Evolutionary conservation across 2,797 vertebrate species (phyloP), one percentile per base, ranked within the genome.

Genomic region (Hypotaenidia okinawae): DNA sequence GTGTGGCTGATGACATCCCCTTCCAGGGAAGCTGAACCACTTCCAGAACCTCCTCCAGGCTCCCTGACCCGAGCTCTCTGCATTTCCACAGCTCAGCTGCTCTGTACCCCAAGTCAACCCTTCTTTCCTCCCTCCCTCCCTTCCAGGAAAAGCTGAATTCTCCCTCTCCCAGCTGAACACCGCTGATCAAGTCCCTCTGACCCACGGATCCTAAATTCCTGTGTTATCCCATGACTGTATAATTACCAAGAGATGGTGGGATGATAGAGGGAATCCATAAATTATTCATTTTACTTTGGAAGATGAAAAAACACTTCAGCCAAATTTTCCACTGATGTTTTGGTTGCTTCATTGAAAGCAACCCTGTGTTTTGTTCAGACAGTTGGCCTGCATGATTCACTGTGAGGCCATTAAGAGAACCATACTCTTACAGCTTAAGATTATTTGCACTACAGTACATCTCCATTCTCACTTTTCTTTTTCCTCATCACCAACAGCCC

Each of bases 381-480:
- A 72, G 74, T 70, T 76, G 79, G 76, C 89, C 73, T 84, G 77
- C 77, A 94, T 68, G 93, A 96, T 93, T 91, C 94, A 94, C 79
- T 87, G 59, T 2, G 5, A 94, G 79, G 63, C 85, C 82, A 84
- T 81, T 91, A 91, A 62, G 88, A 86, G 49, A 83, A 57, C 83
- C 52, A 75, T 25, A 49, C 49, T 52, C 52, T 58, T 32, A 33
- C 57, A 80, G 58, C 70, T 83, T 28, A 63, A 84, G 67, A 52
- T 47, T 81, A 47, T 82, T 76, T 63, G 49, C 52, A 43, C 61
- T 77, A 45, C 39, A 51, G 74, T 57, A 88, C 41, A 51, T 6
- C 73, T 61, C 27, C 33, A 33, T 66, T 74, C 17, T 39, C 64
- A 45, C 11, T 45, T 27, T 33, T 35, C 66, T 25, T 47, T 41